phyloP scores from a whole-genome alignment of 2,113 vertebrate genomes.

The Pelecanoides urinatrix region DNA sequence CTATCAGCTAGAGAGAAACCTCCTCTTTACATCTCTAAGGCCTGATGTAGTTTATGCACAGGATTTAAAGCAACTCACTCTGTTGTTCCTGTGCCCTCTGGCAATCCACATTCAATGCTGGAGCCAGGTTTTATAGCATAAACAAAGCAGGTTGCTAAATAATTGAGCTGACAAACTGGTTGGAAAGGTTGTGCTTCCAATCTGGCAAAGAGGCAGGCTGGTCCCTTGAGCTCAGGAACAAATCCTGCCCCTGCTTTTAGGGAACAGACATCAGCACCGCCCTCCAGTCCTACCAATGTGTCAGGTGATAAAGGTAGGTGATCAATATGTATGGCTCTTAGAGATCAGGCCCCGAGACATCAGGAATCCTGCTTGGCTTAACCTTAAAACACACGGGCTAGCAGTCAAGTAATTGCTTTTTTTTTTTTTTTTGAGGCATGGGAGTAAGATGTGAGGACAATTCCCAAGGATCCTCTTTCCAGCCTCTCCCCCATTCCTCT shows the following conservation, averaged over 20 bases:
- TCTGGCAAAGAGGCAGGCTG: background rate
- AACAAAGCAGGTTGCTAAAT: conserved; percentile 45
- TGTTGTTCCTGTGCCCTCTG: background rate
- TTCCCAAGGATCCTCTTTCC: background rate
- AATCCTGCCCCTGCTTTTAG: background rate
- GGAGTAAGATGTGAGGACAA: background rate
- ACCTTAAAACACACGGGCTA: background rate
- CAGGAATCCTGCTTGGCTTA: background rate
- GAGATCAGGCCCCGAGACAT: background rate
- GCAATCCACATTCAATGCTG: background rate
- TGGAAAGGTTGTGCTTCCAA: conserved; percentile 31
- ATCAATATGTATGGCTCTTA: background rate
- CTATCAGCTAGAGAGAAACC: conserved; percentile 1
- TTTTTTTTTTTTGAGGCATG: background rate
- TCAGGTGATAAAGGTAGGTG: background rate
- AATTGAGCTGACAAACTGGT: conserved; percentile 55
- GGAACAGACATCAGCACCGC: background rate
- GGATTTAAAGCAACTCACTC: background rate
- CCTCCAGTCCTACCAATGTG: background rate
- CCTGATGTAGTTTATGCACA: background rate
- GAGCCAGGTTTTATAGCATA: conserved; percentile 36
- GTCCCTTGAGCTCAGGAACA: conserved; percentile 11
- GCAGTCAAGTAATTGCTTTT: background rate
- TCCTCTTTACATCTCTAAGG: background rate
- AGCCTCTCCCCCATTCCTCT: background rate